Conservation (phyloP, 2,797 vertebrate genomes). For the Hippocampus kuda region DNA sequence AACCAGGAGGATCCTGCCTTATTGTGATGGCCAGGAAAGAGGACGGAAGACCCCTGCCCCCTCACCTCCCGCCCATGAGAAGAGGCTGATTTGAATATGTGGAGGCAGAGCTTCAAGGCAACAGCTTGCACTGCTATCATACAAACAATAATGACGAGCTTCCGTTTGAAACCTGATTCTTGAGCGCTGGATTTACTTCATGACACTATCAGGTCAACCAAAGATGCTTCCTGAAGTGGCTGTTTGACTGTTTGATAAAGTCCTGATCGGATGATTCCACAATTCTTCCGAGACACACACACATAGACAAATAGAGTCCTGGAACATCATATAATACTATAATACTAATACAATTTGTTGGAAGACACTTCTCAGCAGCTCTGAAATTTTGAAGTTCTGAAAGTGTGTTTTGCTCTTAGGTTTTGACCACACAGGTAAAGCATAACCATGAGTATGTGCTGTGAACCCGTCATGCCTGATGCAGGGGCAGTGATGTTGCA, state of each 20-base stretch:
- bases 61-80: background rate
- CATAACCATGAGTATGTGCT: background rate
- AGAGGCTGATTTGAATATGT: slow-evolving; percentile 42
- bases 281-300: no score
- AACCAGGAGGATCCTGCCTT: slow-evolving; percentile 64
- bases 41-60: slow-evolving; percentile 25
- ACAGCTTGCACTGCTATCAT: background rate
- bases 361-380: background rate
- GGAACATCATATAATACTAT: no score
- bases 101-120: slow-evolving; percentile 34
- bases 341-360: no score
- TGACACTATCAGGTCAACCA: no score
- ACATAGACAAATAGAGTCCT: no score
- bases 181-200: no score
- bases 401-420: no score
- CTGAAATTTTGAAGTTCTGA: background rate
- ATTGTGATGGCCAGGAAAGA: slow-evolving; percentile 63
- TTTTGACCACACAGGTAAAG: background rate
- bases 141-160: background rate
- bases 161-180: background rate
- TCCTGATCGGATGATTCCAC: no score
- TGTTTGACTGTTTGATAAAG: no score
- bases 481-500: background rate
- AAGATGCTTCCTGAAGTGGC: no score
- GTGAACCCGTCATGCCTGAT: background rate